Percentiles rank a stretch among this genome's conserved stretches.
Evolutionary conservation across 2,113 vertebrate species (phyloP).

Genomic region (Caretta caretta): DNA sequence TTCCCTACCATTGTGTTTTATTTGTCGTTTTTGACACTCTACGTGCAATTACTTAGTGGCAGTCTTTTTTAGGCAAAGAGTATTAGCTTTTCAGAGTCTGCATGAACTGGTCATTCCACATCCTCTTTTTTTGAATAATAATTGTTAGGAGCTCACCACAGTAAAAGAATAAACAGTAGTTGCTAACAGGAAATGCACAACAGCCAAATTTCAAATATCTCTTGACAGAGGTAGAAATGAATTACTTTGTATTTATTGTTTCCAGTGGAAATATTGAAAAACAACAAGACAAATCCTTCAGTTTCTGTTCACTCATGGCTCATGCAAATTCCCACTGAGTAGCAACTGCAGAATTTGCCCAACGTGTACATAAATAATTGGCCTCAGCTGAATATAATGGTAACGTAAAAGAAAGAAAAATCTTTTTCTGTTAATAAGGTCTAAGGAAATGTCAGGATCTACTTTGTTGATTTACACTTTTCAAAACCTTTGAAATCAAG

Average conservation of each 20-base stretch:
- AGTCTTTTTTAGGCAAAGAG: not conserved
- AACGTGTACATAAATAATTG: accelerated
- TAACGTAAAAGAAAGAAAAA: not conserved
- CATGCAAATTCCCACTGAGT: not conserved
- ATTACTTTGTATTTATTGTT: accelerated
- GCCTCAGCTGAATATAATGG: not conserved
- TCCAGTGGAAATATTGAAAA: not conserved
- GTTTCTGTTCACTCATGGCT: not conserved
- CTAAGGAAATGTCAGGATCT: not conserved
- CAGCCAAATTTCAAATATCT: not conserved
- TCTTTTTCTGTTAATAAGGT: not conserved
- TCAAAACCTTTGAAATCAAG: not conserved
- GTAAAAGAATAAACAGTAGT: not conserved
- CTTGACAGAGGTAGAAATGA: not conserved
- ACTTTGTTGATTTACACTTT: not conserved
- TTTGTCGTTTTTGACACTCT: not conserved
- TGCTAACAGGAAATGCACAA: not conserved
- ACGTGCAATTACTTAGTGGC: not conserved
- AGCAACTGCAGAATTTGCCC: not conserved
- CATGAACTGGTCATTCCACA: not conserved
- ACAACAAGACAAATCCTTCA: not conserved
- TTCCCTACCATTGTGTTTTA: not conserved
- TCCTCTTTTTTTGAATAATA: not conserved
- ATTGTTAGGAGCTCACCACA: not conserved
- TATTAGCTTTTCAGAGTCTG: not conserved